Evolutionary conservation across 2,888 invertebrate genomes (phyloP).

Genomic region (Alcis repandata): DNA sequence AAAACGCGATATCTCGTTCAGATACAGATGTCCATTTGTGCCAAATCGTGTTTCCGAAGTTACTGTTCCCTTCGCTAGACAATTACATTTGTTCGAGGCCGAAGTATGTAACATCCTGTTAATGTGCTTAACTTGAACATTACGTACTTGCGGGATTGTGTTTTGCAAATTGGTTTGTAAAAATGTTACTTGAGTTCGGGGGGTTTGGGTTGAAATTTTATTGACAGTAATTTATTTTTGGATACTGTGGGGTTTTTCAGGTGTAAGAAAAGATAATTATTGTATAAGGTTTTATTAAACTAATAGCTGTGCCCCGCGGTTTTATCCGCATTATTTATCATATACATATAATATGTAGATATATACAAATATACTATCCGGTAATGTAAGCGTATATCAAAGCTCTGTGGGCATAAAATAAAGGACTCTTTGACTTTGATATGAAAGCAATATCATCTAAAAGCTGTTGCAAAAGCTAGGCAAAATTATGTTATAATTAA

Average conservation of each 20-base stretch:
- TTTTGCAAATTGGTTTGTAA: constrained; percentile 9
- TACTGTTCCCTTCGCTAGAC: constrained; percentile 37
- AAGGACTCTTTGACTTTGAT: constrained; percentile 4
- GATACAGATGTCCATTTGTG: constrained; percentile 57
- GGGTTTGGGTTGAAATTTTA: too few species aligned
- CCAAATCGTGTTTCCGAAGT: constrained; percentile 52
- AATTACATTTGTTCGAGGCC: constrained; percentile 43
- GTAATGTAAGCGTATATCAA: too few species aligned
- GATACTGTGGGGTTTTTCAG: too few species aligned
- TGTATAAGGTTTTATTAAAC: too few species aligned
- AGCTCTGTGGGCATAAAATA: background rate
- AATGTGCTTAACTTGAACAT: constrained; percentile 27
- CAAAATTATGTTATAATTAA: constrained; percentile 1
- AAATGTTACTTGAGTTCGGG: background rate
- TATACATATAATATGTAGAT: too few species aligned
- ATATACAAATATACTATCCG: too few species aligned
- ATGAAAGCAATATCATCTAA: constrained; percentile 11
- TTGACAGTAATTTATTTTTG: too few species aligned
- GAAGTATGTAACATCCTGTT: constrained; percentile 34
- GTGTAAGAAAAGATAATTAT: too few species aligned
- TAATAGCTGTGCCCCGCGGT: too few species aligned
- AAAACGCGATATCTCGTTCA: constrained; percentile 34
- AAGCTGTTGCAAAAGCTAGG: constrained; percentile 6
- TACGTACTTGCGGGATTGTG: constrained; percentile 3
- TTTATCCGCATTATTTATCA: too few species aligned